A percentile compares a stretch with the other conserved stretches of the same genome.
These are phyloP conservation scores for Chrysomallon squamiferum DNA, from an alignment of 1,140 invertebrate genomes.

Conservation along the genomic window DNA sequence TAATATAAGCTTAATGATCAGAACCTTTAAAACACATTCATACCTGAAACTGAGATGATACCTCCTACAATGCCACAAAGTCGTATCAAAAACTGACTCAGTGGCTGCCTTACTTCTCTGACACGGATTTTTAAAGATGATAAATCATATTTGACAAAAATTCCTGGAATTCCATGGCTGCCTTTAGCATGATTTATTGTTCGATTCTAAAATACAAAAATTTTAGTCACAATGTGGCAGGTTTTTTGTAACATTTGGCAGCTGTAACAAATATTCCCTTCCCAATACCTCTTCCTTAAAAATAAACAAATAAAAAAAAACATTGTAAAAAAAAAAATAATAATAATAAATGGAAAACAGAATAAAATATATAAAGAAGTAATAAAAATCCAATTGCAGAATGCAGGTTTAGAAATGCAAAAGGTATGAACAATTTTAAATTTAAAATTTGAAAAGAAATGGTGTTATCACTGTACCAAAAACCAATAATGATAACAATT, in stretches of 20 bases:
- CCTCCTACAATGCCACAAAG: slow-evolving; percentile 90
- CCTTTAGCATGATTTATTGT: slow-evolving; percentile 78
- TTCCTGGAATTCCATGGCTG: slow-evolving; percentile 88
- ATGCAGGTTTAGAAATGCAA: too few relatives aligned
- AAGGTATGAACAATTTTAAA: too few relatives aligned
- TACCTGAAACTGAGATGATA: slow-evolving; percentile 79
- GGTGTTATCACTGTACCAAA: not conserved
- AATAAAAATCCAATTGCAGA: too few relatives aligned
- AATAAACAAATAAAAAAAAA: too few relatives aligned
- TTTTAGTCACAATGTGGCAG: not conserved
- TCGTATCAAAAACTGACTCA: slow-evolving; percentile 82
- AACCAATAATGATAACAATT: not conserved
- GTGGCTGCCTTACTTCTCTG: slow-evolving; percentile 76
- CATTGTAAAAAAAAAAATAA: too few relatives aligned
- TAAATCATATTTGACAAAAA: slow-evolving; percentile 82
- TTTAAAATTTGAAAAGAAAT: too few relatives aligned
- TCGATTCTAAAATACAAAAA: slow-evolving; percentile 66
- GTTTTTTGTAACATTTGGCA: not conserved
- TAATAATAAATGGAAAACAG: too few relatives aligned
- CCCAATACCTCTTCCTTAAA: too few relatives aligned
- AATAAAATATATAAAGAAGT: too few relatives aligned
- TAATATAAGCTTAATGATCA: too few relatives aligned
- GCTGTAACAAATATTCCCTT: too few relatives aligned
- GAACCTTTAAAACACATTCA: too few relatives aligned
- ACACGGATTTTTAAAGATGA: slow-evolving; percentile 83